These are phyloP conservation scores for Actinostola sp. DNA, from an alignment of 92 coral and sea anemone genomes.

Conservation along the genomic window DNA sequence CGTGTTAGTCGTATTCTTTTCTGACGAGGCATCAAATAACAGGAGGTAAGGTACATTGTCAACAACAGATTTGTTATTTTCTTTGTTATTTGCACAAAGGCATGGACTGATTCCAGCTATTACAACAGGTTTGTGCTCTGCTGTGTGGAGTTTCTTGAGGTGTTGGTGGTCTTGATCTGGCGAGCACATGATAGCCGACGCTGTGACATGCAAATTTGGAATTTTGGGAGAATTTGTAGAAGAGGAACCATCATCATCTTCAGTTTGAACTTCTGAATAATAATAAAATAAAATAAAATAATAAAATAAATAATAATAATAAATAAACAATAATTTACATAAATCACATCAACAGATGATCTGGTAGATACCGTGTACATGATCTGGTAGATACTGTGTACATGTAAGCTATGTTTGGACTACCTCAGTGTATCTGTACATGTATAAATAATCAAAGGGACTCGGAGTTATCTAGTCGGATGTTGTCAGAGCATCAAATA, in stretches of 20 bases:
- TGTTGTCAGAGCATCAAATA: too few species aligned
- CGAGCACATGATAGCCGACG: constrained; percentile 29
- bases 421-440: too few species aligned
- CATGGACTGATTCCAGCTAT: constrained; percentile 55
- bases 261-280: constrained; percentile 2
- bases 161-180: constrained; percentile 57
- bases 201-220: constrained; percentile 29
- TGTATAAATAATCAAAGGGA: too few species aligned
- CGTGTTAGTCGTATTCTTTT: constrained; percentile 20
- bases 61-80: neutral
- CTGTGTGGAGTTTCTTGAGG: constrained; percentile 31
- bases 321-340: too few species aligned
- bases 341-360: too few species aligned
- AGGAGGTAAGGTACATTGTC: constrained; percentile 48
- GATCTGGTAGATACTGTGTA: too few species aligned
- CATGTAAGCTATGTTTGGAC: too few species aligned
- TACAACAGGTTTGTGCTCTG: constrained; percentile 66
- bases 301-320: neutral
- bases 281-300: too few species aligned
- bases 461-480: too few species aligned
- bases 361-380: too few species aligned
- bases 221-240: neutral
- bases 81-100: neutral
- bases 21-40: constrained; percentile 64
- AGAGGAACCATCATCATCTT: neutral